A percentile compares a stretch with the other conserved stretches of the same genome.
Conservation (phyloP, 2,113 vertebrate species). For the Rhadina sibilatrix region DNA sequence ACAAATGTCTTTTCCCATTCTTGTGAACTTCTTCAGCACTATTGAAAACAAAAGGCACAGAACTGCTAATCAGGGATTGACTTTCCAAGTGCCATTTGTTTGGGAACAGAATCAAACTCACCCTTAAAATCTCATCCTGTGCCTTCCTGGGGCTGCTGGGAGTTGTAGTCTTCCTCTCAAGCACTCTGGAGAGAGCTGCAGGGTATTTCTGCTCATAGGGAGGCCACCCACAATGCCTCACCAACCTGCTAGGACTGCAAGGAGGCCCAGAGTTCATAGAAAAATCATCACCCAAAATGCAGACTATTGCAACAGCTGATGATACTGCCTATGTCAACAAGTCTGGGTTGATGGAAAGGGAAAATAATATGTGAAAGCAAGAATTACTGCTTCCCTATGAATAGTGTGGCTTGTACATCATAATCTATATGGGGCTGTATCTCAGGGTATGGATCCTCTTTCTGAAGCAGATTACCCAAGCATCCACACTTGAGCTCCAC, state of each 20-base stretch:
- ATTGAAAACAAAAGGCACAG: not conserved
- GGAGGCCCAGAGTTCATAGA: not conserved
- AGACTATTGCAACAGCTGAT: not conserved
- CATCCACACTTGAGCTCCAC: not conserved
- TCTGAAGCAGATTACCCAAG: not conserved
- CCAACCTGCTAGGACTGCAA: not conserved
- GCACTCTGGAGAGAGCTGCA: accelerated
- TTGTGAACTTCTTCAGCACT: not conserved
- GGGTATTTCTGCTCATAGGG: not conserved
- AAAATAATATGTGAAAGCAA: not conserved
- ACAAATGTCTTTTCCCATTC: not conserved
- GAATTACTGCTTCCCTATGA: not conserved
- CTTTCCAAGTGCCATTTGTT: not conserved
- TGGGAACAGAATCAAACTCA: not conserved
- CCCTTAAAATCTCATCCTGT: not conserved
- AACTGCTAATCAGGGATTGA: not conserved
- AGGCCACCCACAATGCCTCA: not conserved
- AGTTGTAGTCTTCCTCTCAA: not conserved
- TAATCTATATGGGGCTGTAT: accelerated
- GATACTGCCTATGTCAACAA: not conserved
- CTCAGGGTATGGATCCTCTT: not conserved
- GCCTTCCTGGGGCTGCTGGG: conserved; percentile 40
- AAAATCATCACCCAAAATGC: not conserved
- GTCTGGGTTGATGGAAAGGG: not conserved
- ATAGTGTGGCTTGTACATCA: not conserved